Evolutionary conservation across 2,113 vertebrate genomes (phyloP).

Genomic region (Garra rufa): DNA sequence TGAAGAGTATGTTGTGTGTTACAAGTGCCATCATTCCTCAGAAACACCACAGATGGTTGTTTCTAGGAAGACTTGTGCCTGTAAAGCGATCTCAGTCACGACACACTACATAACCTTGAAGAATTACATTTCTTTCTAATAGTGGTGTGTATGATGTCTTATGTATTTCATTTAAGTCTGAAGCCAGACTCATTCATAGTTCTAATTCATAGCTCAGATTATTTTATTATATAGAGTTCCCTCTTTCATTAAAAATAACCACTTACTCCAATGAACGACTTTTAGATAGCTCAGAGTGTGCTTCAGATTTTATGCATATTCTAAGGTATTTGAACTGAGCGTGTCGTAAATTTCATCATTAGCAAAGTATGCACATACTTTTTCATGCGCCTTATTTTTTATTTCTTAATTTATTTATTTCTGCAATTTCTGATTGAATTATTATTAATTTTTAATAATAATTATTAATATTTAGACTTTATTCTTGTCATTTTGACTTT

Average conservation of each 20-base stretch:
- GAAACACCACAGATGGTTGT: conserved; percentile 68
- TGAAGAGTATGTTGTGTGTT: conserved; percentile 63
- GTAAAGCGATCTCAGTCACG: conserved; percentile 36
- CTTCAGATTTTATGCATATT: neutral
- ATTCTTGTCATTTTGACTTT: too few relatives aligned
- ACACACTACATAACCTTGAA: conserved; percentile 33
- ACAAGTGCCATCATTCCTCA: conserved; percentile 58
- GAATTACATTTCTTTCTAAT: neutral
- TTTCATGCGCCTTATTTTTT: neutral
- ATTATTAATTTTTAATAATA: too few relatives aligned
- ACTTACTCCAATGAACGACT: neutral
- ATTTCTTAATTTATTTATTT: too few relatives aligned
- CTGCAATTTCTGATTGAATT: neutral
- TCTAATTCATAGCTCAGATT: neutral
- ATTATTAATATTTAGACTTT: too few relatives aligned
- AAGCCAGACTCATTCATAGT: neutral
- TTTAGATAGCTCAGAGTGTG: neutral
- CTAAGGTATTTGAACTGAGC: neutral
- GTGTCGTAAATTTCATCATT: neutral
- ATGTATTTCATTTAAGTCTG: neutral
- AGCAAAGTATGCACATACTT: neutral
- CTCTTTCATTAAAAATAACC: neutral
- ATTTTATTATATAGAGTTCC: neutral
- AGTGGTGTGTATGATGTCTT: neutral
- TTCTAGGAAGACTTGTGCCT: conserved; percentile 31